phyloP scores from a whole-genome alignment of 2,797 vertebrate species.

The Semaprochilodus insignis region DNA sequence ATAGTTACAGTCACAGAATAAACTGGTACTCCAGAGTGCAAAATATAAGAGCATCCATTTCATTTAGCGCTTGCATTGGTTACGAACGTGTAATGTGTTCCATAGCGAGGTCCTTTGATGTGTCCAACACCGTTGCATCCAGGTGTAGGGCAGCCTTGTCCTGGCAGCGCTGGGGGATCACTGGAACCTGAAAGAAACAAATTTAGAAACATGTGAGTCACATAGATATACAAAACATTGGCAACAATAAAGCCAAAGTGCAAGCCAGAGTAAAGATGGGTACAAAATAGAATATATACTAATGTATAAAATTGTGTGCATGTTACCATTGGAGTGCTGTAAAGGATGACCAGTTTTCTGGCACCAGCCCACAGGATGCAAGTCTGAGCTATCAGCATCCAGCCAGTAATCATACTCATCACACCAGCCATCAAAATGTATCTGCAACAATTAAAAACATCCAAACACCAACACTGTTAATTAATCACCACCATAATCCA shows the following conservation, averaged over 20 bases:
- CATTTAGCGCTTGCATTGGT: neutral
- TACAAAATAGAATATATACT: neutral
- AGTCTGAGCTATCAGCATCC: conserved; percentile 85
- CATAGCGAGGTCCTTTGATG: conserved; percentile 87
- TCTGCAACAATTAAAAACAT: conserved; percentile 64
- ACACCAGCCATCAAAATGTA: conserved; percentile 91
- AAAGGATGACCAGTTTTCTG: conserved; percentile 88
- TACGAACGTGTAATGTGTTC: conserved; percentile 91
- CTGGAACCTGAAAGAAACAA: conserved; percentile 70
- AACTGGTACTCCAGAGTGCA: neutral
- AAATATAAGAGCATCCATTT: neutral
- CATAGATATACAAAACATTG: neutral
- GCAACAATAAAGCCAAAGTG: neutral
- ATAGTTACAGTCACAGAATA: too few relatives aligned
- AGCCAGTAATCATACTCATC: conserved; percentile 87
- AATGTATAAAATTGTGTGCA: neutral
- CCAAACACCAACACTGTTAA: neutral
- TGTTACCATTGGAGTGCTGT: conserved; percentile 83
- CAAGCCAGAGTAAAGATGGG: too few relatives aligned
- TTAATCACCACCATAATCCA: neutral
- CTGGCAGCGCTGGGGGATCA: conserved; percentile 74
- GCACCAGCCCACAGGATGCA: conserved; percentile 91
- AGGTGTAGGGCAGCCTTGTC: conserved; percentile 88
- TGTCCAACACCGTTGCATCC: conserved; percentile 91
- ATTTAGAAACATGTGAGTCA: neutral